These are phyloP conservation scores for Polypedilum pembai DNA, from an alignment of 1,140 invertebrate species.

Conservation along the genomic window DNA sequence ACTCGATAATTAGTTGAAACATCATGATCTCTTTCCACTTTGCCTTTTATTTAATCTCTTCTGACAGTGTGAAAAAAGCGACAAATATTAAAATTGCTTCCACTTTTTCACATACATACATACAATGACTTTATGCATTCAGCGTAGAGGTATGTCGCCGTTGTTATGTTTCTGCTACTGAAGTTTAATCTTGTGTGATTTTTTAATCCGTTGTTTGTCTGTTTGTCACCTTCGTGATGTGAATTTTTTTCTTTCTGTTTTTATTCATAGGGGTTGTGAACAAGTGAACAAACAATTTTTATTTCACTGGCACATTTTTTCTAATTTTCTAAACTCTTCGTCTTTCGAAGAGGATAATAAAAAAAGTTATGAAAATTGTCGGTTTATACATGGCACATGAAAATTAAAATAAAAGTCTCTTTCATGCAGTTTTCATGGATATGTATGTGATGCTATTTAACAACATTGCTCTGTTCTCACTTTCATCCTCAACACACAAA, in stretches of 20 bases:
- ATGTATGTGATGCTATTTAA: not conserved
- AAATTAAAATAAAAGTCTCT: constrained; percentile 8
- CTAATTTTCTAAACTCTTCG: not conserved
- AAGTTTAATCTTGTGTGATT: constrained; percentile 7
- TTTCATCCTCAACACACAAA: not conserved
- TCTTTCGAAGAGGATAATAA: constrained; percentile 6
- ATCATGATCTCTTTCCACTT: not conserved
- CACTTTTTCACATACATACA: not conserved
- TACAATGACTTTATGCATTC: not conserved
- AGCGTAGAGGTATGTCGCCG: no score
- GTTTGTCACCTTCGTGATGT: constrained; percentile 10
- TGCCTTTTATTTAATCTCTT: not conserved
- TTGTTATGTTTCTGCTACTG: not conserved
- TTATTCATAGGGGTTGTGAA: not conserved
- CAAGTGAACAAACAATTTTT: not conserved
- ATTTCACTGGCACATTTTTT: not conserved
- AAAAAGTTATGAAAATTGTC: constrained; percentile 13
- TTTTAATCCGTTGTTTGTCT: constrained; percentile 1
- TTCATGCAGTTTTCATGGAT: not conserved
- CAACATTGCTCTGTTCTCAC: not conserved
- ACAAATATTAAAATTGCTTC: constrained; percentile 6
- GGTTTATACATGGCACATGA: not conserved
- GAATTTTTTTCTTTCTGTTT: not conserved
- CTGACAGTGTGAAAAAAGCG: not conserved
- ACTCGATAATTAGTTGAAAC: constrained; percentile 20